Percentiles rank a stretch among this genome's conserved stretches.
These are phyloP conservation scores for Rosalia funebris DNA, from an alignment of 2,888 invertebrate genomes.

Conservation along the genomic window DNA sequence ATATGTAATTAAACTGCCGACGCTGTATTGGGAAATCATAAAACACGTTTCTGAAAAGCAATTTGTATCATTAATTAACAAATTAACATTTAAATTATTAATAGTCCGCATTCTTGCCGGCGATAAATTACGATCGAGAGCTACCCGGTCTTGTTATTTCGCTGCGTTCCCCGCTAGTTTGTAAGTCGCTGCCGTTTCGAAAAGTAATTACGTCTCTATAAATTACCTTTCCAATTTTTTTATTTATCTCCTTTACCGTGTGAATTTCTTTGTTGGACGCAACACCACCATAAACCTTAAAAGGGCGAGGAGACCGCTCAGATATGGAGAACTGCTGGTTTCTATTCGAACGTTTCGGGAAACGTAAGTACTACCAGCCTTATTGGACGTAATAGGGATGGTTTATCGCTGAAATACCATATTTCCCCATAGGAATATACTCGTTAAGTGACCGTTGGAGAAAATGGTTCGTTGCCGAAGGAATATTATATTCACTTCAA, in stretches of 20 bases:
- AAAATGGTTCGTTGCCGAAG: too few species aligned
- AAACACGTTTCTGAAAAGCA: constrained; percentile 64
- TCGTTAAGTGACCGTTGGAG: too few species aligned
- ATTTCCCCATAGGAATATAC: too few species aligned
- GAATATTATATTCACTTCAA: too few species aligned
- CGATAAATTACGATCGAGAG: constrained; percentile 57
- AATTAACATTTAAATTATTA: constrained; percentile 67
- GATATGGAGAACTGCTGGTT: too few species aligned
- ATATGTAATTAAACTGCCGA: constrained; percentile 49
- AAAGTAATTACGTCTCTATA: constrained; percentile 51
- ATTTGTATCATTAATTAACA: constrained; percentile 67
- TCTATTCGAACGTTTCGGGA: too few species aligned
- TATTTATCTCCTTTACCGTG: constrained; percentile 30
- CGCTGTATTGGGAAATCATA: constrained; percentile 57
- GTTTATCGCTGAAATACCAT: too few species aligned
- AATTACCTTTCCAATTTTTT: constrained; percentile 43
- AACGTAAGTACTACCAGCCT: too few species aligned
- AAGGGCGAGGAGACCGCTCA: not conserved
- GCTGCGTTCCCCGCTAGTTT: constrained; percentile 35
- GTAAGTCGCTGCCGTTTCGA: constrained; percentile 39
- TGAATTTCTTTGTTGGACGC: constrained; percentile 37
- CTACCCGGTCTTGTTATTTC: constrained; percentile 51
- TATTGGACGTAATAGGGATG: too few species aligned
- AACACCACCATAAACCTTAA: constrained; percentile 18
- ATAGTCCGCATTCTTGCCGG: constrained; percentile 60